Base-by-base conservation (phyloP, 2,113 vertebrate genomes). In the Pseudonaja textilis region DNA sequence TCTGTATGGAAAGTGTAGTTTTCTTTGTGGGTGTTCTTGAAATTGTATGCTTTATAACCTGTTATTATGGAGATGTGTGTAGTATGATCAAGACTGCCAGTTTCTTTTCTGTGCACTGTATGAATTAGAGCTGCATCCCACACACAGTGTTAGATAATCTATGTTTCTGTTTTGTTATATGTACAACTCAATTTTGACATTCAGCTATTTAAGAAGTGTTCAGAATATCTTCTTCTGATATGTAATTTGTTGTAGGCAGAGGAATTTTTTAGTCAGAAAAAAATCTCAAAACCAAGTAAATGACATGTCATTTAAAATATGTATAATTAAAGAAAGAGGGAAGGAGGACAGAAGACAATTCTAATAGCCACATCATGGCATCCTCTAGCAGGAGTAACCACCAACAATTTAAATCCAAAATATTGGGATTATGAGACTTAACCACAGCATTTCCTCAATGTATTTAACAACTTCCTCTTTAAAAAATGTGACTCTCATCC, bases 1-100 rank as follows among this genome's bases (percentile, higher is more conserved):
- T 98, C 97, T 97, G 97, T 98, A 98, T 98, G 97, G 97, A 98
- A 98, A 98, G 98, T 98, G 97, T 98, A 95, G 97, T 97, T 98
- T 98, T 98, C 99, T 96, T 98, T 98, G 98, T 99, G 99, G 99
- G 99, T 99, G 99, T 99, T 99, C 99, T 98, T 97, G 97, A 98
- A 98, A 98, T 97, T 96, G 97, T 98, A 98, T 97, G 97, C 97
- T 97, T 97, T 95, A 92, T 97, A 97, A 98, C 97, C 97, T 98
- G 97, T 98, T 98, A 98, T 98, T 98, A 97, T 97, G 94, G 96
- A 97, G 97, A 97, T 96, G 97, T 97, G 97, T 97, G 97, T 97
- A 96, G 94, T 95, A 96, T 96, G 95, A 94, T 96, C 94, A 94
- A 96, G 97, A 97, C 95, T 96, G 96, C 97, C 95, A 96, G 96